Base-by-base conservation (phyloP, 2,888 invertebrate genomes). In the Pseudococcus viburni region DNA sequence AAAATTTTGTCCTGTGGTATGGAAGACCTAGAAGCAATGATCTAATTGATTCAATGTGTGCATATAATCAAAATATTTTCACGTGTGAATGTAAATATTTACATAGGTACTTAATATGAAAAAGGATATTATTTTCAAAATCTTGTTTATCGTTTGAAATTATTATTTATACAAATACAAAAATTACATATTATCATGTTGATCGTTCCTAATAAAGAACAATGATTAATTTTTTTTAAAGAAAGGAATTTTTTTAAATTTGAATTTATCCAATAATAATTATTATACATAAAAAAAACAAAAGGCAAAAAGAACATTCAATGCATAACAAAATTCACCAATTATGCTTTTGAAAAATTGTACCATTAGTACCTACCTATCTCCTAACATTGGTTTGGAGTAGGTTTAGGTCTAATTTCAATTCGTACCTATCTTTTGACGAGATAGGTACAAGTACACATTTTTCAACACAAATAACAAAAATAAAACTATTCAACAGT, bases 401-500 rank as follows among this genome's bases (percentile, higher is more conserved):
- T 8, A 55, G n/a, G 17, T 55, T 17, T 55, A 51, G 51, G 51
- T 51, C 4, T 15, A 15, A 15, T 51, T 51, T 51, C 51, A 55
- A n/a, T 55, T 6, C n/a, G 7, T 51, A 51, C n/a, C 15, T 5
- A 51, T 55, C 5, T n/a, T n/a, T 5, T n/a, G 55, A 55, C n/a
- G 48, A 11, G 5, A 64, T 64, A 64, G 59, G 59, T 59, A n/a
- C n/a, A 12, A 9, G 0, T 48, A 7, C 48, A 9, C n/a, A 59
- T 64, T 7, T 22, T 33, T 39, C 17, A 73, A 33, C 73, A 33
- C 33, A 26, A 73, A 33, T 73, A 33, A 73, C 12, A 33, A 83
- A 26, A 12, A 46, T 83, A 83, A 46, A 83, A 83, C 80, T 83
- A 83, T 39, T 26, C 17, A 83, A 83, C 80, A 83, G 33, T 83